Percentiles rank a stretch among this genome's conserved stretches.
Conservation (phyloP, 2,888 invertebrate species). For the Eristalinus aeneus region DNA sequence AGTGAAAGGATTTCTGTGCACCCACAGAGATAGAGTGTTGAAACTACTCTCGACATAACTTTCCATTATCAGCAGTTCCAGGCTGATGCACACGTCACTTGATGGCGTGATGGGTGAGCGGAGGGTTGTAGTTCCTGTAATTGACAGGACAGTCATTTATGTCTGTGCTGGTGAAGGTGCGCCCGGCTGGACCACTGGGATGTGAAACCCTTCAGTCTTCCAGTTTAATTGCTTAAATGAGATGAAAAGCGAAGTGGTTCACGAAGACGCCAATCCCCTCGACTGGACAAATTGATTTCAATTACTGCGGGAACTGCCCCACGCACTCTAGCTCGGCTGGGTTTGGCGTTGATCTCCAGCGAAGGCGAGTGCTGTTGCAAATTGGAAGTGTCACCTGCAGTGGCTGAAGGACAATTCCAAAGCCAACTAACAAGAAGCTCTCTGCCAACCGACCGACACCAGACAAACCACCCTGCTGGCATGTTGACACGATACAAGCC, state of each 20-base stretch:
- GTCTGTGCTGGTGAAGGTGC: constrained; percentile 2
- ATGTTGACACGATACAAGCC: constrained; percentile 30
- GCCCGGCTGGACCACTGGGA: too few species aligned
- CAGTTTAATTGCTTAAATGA: constrained; percentile 18
- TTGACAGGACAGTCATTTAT: constrained; percentile 67
- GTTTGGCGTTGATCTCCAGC: background rate
- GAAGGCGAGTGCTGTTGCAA: constrained; percentile 13
- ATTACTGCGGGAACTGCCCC: background rate
- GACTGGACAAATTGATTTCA: background rate
- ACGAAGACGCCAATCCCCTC: background rate
- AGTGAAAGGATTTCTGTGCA: constrained; percentile 63
- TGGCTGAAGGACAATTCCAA: background rate
- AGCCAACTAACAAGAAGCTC: background rate
- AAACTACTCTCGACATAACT: constrained; percentile 70
- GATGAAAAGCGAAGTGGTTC: background rate
- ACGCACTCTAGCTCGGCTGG: background rate
- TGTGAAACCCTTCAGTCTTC: too few species aligned
- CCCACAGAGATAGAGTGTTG: constrained; percentile 66
- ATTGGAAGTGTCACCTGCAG: constrained; percentile 52
- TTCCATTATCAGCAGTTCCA: constrained; percentile 70
- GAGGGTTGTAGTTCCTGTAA: constrained; percentile 44
- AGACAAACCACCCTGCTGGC: background rate
- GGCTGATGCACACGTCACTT: constrained; percentile 61
- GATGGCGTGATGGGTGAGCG: background rate
- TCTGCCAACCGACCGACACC: background rate